Base-by-base conservation (phyloP, 2,113 vertebrate species). In the Emydura subglobosa region DNA sequence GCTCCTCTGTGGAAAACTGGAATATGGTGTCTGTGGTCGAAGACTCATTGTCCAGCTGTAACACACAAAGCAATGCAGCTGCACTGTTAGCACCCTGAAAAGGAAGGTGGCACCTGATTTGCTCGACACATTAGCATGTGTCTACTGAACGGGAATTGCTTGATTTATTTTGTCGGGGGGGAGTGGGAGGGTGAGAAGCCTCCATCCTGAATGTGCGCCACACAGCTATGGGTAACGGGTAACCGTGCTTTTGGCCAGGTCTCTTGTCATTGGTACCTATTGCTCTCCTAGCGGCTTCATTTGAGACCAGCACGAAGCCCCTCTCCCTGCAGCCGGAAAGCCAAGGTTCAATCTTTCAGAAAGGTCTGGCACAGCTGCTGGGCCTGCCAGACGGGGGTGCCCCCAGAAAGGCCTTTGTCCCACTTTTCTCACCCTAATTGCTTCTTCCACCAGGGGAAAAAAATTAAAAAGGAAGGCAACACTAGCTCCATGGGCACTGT, bases 1-100 rank as follows among this genome's bases (percentile, higher is more conserved):
- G 98, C 92, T 99, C 98, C 96, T 98, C 98, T 0, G 98, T 98
- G 86, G 97, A 95, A 49, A 99, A 99, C 97, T 99, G 98, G 88
- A 99, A 98, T 88, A 99, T 98, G 54, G 98, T 98, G 97, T 99
- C 98, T 1, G 78, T 96, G 61, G 98, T 44, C 27, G 96, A 98
- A 22, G 98, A 97, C 11, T 95, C 92, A 0, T 91, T 96, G 92
- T 98, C 98, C 79, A 10, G 93, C 97, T 98, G 97, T 86, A 97
- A 98, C 0, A 76, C 5, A 21, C 0, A 61, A 24, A 39, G 72
- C 79, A 51, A 68, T 85, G 86, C 61, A 86, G 74, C 0, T 1
- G 12, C 61, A 88, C 22, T 1, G 5, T 14, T 5, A 44, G 27
- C 55, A 57, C 55, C 24, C 25, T 57, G 55, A 57, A 57, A 27